Base-by-base conservation (phyloP, 2,888 invertebrate genomes). In the Chaetogeoica ovagalla region DNA sequence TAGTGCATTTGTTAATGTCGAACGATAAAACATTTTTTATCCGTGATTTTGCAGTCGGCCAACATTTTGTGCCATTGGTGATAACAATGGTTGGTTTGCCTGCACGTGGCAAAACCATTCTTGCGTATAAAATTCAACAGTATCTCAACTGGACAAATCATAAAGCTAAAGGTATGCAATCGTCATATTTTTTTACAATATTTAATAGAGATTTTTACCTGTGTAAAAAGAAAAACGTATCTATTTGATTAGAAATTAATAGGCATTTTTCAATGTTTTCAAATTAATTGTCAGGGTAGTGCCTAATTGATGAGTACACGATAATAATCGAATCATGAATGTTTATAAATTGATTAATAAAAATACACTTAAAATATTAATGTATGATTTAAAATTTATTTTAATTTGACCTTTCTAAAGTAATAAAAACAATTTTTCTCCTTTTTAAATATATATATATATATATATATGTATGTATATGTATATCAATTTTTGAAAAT, bases 121-220 rank as follows among this genome's bases (percentile, higher is more conserved):
- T 97, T 82, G 94, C 96, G 1, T 94, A 93, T 86, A 93, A 95
- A 84, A 90, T 97, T 63, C 90, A 93, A 74, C 89, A 96, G 82
- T 94, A 96, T 85, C 90, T 97, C 81, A 95, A 95, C 87, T 97
- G 95, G 94, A 95, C 93, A 84, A 95, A 95, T 48, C 93, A 95
- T 85, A 90, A 90, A 84, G 92, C 95, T 43, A 91, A 91, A 91
- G 93, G 94, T 93, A 87, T 85, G 85, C 81, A 62, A 9, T 5
- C 9, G 11, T 48, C n/a, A n/a, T 48, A 11, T 48, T 11, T 11
- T 55, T 55, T 55, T 55, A 17, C 19, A 19, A 13, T 55, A 55
- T n/a, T n/a, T n/a, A n/a, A n/a, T n/a, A n/a, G n/a, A n/a, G n/a
- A n/a, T n/a, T n/a, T n/a, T n/a, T n/a, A n/a, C n/a, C n/a, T n/a